These are phyloP conservation scores for Bubalus kerabau DNA, from an alignment of 2,113 vertebrate genomes.

Conservation along the genomic window DNA sequence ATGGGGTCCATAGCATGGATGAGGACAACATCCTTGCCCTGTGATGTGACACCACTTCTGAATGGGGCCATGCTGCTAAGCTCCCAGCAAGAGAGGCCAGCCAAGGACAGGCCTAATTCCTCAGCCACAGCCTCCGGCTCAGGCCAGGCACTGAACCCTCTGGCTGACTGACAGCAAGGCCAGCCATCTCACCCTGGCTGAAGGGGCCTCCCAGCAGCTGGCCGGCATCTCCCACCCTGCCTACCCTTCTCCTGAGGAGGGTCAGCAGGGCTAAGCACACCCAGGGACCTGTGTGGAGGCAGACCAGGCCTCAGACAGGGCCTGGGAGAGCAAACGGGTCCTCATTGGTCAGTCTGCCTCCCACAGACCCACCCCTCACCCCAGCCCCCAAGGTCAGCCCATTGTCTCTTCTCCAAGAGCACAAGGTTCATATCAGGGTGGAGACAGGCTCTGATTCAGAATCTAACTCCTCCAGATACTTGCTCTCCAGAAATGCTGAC, in stretches of 20 bases:
- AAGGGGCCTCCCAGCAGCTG: not conserved
- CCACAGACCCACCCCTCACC: not conserved
- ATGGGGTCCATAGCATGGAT: not conserved
- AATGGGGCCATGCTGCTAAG: not conserved
- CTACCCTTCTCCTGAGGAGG: not conserved
- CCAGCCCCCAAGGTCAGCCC: not conserved
- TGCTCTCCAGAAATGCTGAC: constrained; percentile 31
- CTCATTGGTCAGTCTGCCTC: not conserved
- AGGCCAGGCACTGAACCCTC: not conserved
- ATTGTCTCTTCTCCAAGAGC: not conserved
- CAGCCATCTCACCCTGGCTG: not conserved
- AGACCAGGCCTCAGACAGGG: not conserved
- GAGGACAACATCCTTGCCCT: not conserved
- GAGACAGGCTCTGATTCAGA: not conserved
- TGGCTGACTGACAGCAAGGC: not conserved
- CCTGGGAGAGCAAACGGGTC: not conserved
- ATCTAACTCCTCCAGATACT: not conserved
- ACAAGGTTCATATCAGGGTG: not conserved
- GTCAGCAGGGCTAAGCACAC: not conserved
- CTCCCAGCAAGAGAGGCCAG: not conserved
- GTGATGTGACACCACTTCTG: not conserved
- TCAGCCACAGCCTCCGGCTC: not conserved
- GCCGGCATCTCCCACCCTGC: not conserved
- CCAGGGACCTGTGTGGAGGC: not conserved
- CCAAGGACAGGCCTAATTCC: not conserved